Percentiles rank a stretch among this genome's conserved stretches.
phyloP scores from a whole-genome alignment of 1,140 invertebrate species.

The Ceratosolen fusciceps region DNA sequence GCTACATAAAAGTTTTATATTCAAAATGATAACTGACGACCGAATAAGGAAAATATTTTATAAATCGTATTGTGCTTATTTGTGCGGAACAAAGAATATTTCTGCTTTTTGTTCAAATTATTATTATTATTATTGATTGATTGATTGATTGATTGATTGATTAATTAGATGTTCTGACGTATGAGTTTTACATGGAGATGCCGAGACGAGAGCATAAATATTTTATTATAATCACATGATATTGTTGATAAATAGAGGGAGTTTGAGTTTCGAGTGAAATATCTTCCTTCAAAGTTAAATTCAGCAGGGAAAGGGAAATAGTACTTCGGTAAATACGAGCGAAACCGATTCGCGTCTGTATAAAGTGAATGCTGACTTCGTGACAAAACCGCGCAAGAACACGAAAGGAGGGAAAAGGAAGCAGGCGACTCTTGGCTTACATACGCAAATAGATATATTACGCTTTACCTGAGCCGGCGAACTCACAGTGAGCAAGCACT shows the following conservation, averaged over 20 bases:
- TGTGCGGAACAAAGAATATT: background rate
- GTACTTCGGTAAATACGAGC: background rate
- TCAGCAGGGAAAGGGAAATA: background rate
- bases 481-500: background rate
- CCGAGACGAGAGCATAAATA: no score
- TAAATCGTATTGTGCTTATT: no score
- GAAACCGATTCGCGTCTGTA: background rate
- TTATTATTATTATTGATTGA: no score
- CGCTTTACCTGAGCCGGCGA: background rate
- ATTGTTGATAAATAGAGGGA: background rate
- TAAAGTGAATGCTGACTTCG: slow-evolving; percentile 13
- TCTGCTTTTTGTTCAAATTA: background rate
- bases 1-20: no score
- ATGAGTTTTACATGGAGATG: no score
- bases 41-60: no score
- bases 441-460: background rate
- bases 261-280: background rate
- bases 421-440: background rate
- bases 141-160: no score
- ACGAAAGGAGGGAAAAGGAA: slow-evolving; percentile 7
- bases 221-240: no score
- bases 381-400: slow-evolving; percentile 7
- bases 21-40: no score
- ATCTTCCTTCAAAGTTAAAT: background rate
- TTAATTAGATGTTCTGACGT: no score